Evolutionary conservation across 2,888 invertebrate genomes (phyloP), one percentile per base, ranked within the genome.

Genomic region (Ommatoiulus sabulosus): DNA sequence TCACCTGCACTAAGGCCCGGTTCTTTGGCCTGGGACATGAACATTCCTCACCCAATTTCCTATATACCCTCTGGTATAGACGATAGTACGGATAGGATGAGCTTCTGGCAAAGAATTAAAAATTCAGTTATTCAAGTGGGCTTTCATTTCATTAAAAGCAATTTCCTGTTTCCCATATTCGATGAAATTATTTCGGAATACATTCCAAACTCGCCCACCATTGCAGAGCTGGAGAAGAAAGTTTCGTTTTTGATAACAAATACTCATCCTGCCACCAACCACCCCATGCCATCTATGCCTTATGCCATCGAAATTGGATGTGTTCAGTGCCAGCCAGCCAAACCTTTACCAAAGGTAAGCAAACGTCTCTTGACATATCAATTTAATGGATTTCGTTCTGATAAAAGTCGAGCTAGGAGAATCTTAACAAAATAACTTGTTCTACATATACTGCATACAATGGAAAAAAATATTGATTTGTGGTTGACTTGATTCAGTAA

Each of bases 261-360:
- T 92, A 96, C 95, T 20, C 96, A 97, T 91, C 95, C 95, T 88
- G 95, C 95, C 0, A 95, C 97, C 17, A 95, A 96, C 0, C 96
- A 96, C 91, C 95, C 96, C 0, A 94, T 96, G 72, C 95, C 97
- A 0, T 95, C 95, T 91, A 93, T 97, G 90, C 96, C 97, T 0
- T 96, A 96, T 92, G 96, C 97, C 0, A 96, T 96, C 7, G 97
- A 97, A 92, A 95, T 97, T 7, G 97, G 96, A 3, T 97, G 97
- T 91, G 96, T 97, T 89, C 93, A 93, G 90, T 97, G 97, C 91
- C 95, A 95, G 90, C 94, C 95, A 72, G 93, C 96, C 17, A 95
- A 95, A 91, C 94, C 94, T 46, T 93, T 97, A 90, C 95, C 95
- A 89, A 94, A 94, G 91, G 96, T 95, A 92, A n/a, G 24, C 24